Evolutionary conservation across 1,140 invertebrate genomes (phyloP), one percentile per base, ranked within the genome.

Genomic region (Oedothorax gibbosus): DNA sequence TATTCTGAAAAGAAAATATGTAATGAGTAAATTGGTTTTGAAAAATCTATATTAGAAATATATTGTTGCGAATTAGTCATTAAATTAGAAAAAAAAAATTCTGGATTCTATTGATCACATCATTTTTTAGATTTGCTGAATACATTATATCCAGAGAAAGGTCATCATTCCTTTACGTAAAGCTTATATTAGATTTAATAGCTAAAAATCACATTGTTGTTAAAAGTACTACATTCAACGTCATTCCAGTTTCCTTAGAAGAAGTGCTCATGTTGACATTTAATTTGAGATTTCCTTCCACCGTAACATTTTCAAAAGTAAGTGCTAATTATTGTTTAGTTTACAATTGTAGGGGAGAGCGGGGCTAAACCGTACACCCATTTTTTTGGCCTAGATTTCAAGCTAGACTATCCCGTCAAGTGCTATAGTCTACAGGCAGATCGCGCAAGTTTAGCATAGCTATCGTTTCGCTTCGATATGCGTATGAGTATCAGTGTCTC

Each of bases 191-290:
- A 15, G 97, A 99, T 91, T 92, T 99, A 57, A 94, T 99, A 81
- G 96, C 98, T 89, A 93, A 94, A 88, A 97, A 97, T n/a, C 95
- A 97, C 88, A 92, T 99, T 80, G 96, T 98, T 11, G 93, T 97
- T 54, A 98, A 98, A 91, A 97, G 96, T 11, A 93, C 95, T 0
- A 96, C 96, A 88, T 97, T 98, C 90, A 96, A 98, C 92, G 72
- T 94, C 21, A 91, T 99, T 51, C 97, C 98, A 3, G 94, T 97
- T 56, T 96, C 95, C 2, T 90, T 99, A 51, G 94, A 95, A 0
- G 96, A 99, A 90, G 96, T 99, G 88, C 99, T 97, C 89, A 91
- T 96, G 81, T 91, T 99, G 14, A 95, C 97, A 90, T 98, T 99
- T 89, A 98, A 98, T 91, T 90, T 98, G 51, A 91, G 90, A 86